A percentile compares a stretch with the other conserved stretches of the same genome.
These are phyloP conservation scores for Anthoscopus minutus DNA, from an alignment of 2,113 vertebrate genomes.

Conservation along the genomic window DNA sequence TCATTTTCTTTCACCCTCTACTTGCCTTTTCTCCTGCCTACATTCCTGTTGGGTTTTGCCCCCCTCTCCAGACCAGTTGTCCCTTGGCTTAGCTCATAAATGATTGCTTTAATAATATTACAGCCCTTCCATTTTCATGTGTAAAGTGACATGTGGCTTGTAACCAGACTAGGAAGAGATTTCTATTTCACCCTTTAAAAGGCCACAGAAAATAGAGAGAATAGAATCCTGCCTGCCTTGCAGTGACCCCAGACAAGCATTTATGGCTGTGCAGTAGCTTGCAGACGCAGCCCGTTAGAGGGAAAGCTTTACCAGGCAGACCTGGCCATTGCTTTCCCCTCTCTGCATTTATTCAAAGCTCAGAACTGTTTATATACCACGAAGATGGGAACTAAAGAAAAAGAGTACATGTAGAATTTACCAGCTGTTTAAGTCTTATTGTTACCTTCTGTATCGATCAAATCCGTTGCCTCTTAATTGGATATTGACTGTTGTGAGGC, in stretches of 20 bases:
- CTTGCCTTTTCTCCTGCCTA: neutral
- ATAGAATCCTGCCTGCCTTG: neutral
- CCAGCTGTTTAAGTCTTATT: slow-evolving; percentile 32
- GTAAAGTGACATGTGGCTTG: neutral
- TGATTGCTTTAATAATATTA: slow-evolving; percentile 15
- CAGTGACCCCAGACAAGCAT: neutral
- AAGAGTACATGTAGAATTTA: neutral
- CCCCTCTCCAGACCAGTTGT: neutral
- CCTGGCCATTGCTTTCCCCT: neutral
- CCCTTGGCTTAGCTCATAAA: neutral
- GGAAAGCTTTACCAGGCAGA: neutral
- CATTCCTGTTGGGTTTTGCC: neutral
- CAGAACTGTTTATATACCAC: neutral
- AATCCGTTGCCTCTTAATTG: slow-evolving; percentile 43
- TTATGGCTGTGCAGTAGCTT: neutral
- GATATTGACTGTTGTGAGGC: slow-evolving; percentile 60
- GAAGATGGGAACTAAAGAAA: neutral
- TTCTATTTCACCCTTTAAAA: slow-evolving; percentile 20
- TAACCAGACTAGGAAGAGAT: neutral
- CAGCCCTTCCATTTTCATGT: neutral
- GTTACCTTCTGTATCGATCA: slow-evolving; percentile 48
- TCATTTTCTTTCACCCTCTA: neutral
- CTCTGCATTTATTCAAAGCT: neutral
- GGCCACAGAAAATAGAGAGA: neutral
- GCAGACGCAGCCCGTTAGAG: neutral